Base-by-base conservation (phyloP, 2,797 vertebrate species). In the Florisuga fusca region DNA sequence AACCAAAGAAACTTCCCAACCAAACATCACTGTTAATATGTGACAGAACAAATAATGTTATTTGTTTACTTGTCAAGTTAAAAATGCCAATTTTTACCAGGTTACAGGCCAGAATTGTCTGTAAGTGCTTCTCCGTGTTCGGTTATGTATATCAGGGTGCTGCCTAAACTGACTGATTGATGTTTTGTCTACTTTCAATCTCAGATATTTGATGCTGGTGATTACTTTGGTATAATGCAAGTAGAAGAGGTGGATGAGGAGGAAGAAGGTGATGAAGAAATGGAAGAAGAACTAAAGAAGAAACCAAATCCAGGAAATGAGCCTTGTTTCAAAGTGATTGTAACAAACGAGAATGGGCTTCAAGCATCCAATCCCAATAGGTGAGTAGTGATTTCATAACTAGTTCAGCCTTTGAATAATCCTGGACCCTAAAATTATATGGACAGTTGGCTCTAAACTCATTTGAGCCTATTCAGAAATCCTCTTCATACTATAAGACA, bases 121-220 rank as follows among this genome's bases (percentile, higher is more conserved):
- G 2, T 38, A 48, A 10, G 18, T 55, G 38, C 25, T n/a, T 87
- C 67, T 53, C 21, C 34, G 29, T 26, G 12, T 73, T 23, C 6
- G 3, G 1, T n/a, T 51, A 2, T 34, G 15, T 12, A 0, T 50
- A 4, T 34, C 19, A 5, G 27, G 15, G 46, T 45, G 14, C 13
- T 36, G 3, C 36, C 48, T 83, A 33, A 41, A 45, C 20, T 33
- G 26, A 3, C 22, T 80, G 25, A 16, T 41, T 76, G 25, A 46
- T 46, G 6, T 45, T 53, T 57, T 75, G 5, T 58, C 25, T 19
- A 5, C 36, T 94, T 90, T 54, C 58, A 2, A 20, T 92, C 48
- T 16, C 74, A 99, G 99, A 96, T 99, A 6, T 99, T 99, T 78
- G 99, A 99, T 96, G 99, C 99, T 1, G 99, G 99, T 7, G 98